Evolutionary conservation across 2,113 vertebrate species (phyloP).

Genomic region (Protobothrops mucrosquamatus): DNA sequence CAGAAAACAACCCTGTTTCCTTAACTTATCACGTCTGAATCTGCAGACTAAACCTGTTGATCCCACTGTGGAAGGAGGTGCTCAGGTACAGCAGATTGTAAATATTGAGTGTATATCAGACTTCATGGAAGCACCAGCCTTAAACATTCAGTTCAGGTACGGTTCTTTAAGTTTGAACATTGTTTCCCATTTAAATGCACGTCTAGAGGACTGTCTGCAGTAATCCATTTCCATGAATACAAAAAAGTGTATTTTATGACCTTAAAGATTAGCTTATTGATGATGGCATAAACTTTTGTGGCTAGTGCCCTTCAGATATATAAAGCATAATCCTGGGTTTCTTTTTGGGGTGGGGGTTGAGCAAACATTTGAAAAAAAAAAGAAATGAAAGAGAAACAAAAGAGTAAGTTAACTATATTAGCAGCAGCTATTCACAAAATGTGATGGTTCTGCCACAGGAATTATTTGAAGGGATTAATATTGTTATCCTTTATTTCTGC

Average conservation of each 20-base stretch:
- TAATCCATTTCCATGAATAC: not conserved
- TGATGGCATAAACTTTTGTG: not conserved
- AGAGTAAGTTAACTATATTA: not conserved
- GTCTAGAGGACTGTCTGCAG: not conserved
- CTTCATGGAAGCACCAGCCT: conserved; percentile 82
- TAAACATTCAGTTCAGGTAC: conserved; percentile 90
- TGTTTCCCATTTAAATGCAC: not conserved
- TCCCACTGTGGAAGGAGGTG: conserved; percentile 82
- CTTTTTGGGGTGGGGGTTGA: not conserved
- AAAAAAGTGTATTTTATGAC: not conserved
- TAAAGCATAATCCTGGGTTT: not conserved
- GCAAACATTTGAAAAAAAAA: not conserved
- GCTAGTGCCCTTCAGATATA: not conserved
- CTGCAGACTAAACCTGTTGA: conserved; percentile 85
- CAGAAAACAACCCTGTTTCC: conserved; percentile 42
- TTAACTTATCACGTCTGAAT: conserved; percentile 80
- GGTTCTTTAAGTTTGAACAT: not conserved
- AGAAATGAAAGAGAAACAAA: not conserved
- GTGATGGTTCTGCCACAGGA: not conserved
- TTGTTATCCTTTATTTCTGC: not conserved
- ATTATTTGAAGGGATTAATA: not conserved
- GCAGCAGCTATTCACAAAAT: not conserved
- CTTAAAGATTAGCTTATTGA: not conserved
- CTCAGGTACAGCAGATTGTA: conserved; percentile 89
- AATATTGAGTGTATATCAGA: conserved; percentile 90